phyloP scores from a whole-genome alignment of 2,888 invertebrate species.

The Euzophera pinguis region DNA sequence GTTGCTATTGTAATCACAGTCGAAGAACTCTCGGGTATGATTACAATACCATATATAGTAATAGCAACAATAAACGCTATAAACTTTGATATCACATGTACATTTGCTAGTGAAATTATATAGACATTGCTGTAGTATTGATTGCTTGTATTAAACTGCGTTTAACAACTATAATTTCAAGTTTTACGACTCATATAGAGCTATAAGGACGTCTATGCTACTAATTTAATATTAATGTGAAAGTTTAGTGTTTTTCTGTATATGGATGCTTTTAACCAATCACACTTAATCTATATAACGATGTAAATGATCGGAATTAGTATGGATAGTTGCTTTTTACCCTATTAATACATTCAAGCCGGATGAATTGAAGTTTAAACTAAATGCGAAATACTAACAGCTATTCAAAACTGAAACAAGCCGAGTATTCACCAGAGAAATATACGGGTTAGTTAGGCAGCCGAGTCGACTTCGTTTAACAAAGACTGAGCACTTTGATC shows the following conservation, averaged over 20 bases:
- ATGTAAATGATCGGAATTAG: too few species aligned
- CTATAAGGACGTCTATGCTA: not conserved
- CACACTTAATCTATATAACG: not conserved
- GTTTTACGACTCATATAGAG: not conserved
- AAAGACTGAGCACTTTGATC: not conserved
- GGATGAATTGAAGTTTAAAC: not conserved
- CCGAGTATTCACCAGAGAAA: slow-evolving; percentile 5
- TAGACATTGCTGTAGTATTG: not conserved
- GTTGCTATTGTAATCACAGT: not conserved
- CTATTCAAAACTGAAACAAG: slow-evolving; percentile 5
- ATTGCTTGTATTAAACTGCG: not conserved
- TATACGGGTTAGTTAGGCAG: slow-evolving; percentile 2
- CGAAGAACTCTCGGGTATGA: not conserved
- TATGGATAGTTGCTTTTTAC: too few species aligned
- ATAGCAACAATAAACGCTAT: not conserved
- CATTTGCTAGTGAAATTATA: not conserved
- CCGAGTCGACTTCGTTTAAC: not conserved
- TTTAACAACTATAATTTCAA: not conserved
- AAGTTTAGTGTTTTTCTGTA: not conserved
- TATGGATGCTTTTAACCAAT: not conserved
- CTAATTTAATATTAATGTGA: not conserved
- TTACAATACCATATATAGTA: not conserved
- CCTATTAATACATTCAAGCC: too few species aligned
- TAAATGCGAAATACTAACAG: too few species aligned
- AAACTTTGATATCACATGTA: slow-evolving; percentile 1